These are phyloP conservation scores for Pipistrellus pipistrellus DNA, from an alignment of 2,797 vertebrate species.

Conservation along the genomic window DNA sequence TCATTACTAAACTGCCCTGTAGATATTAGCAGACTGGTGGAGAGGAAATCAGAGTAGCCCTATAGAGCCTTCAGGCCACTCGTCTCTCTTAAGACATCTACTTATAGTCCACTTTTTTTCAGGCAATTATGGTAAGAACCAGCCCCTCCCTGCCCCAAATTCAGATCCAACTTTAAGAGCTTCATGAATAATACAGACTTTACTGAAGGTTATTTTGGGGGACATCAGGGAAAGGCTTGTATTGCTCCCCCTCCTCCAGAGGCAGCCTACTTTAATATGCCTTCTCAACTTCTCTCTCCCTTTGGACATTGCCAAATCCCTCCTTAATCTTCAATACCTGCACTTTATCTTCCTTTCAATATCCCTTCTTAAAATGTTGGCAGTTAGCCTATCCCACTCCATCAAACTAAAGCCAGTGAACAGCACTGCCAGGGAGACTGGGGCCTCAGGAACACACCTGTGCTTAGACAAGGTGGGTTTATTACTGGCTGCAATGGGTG, in stretches of 20 bases:
- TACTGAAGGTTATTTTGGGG: not conserved
- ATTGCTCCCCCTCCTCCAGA: accelerated
- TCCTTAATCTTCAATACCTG: not conserved
- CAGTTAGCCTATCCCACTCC: too few species aligned
- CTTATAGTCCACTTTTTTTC: not conserved
- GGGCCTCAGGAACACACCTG: not conserved
- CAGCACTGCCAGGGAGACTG: not conserved
- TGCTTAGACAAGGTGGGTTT: not conserved
- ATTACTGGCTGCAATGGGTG: not conserved
- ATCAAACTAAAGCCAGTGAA: not conserved
- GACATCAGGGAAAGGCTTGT: not conserved
- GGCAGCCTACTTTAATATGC: accelerated
- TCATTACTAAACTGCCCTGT: not conserved
- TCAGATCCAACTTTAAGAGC: not conserved
- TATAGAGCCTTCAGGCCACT: not conserved
- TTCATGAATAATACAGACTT: not conserved
- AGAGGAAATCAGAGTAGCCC: not conserved
- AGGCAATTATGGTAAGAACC: not conserved
- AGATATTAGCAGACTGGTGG: not conserved
- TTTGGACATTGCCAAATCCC: not conserved
- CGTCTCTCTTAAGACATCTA: not conserved
- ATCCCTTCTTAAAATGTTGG: not conserved
- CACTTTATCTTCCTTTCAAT: not conserved
- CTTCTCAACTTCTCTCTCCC: not conserved
- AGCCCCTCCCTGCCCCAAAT: not conserved